Evolutionary conservation across 1,140 invertebrate species (phyloP).

Genomic region (Papilio machaon): DNA sequence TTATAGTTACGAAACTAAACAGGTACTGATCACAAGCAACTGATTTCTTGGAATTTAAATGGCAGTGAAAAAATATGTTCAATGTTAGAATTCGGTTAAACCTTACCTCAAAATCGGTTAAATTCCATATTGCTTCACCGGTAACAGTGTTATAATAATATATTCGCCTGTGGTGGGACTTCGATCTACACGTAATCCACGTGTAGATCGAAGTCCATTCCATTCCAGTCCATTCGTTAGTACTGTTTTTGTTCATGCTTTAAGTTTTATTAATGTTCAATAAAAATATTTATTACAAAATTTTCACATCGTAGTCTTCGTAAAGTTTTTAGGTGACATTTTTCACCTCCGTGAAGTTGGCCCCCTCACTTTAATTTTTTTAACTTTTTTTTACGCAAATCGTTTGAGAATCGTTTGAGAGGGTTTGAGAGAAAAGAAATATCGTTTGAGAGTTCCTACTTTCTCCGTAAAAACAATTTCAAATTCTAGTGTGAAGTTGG

Average conservation of each 20-base stretch:
- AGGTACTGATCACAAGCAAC: background rate
- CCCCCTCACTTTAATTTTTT: too few species aligned
- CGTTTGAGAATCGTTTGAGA: too few species aligned
- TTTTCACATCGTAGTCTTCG: background rate
- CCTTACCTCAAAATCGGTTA: conserved; percentile 8
- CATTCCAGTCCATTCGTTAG: conserved; percentile 23
- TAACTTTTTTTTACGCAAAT: too few species aligned
- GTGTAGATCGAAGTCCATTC: conserved; percentile 37
- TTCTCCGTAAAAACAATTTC: too few species aligned
- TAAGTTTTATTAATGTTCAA: background rate
- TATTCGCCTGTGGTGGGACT: conserved; percentile 33
- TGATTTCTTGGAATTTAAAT: background rate
- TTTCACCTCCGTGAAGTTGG: too few species aligned
- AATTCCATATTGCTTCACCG: conserved; percentile 10
- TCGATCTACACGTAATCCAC: conserved; percentile 51
- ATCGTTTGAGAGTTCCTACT: too few species aligned
- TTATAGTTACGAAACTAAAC: background rate
- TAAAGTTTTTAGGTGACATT: background rate
- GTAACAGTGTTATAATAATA: conserved; percentile 17
- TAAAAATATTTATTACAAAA: background rate
- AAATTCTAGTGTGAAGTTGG: too few species aligned
- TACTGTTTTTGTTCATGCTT: conserved; percentile 17
- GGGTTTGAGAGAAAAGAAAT: too few species aligned
- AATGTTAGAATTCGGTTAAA: background rate
- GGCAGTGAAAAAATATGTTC: background rate